Base-by-base conservation (phyloP, 1,140 invertebrate genomes). In the Melitaea cinxia region DNA sequence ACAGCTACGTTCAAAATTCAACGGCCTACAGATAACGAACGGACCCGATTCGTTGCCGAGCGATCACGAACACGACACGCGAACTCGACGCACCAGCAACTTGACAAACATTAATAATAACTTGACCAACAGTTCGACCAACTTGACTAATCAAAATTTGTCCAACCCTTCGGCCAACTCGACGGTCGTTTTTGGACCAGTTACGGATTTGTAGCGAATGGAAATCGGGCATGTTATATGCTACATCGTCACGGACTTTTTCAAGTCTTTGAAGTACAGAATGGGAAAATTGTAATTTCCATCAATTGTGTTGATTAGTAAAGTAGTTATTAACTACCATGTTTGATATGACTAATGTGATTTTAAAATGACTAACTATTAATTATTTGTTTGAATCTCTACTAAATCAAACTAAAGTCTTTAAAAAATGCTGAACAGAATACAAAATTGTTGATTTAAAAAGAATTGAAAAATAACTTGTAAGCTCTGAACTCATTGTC, bases 151-250 rank as follows among this genome's bases (percentile, higher is more conserved):
- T 57, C 33, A 52, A 1, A 57, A 62, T 42, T 45, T 54, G 59
- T 23, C 24, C 49, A 62, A 59, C 39, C 15, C 55, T 10, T 49
- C 53, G 15, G 26, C 59, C 7, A 69, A 65, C 42, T 56, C 70
- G 0, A 84, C 85, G 1, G 85, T 91, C 12, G 85, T 92, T 7
- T 87, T 91, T 66, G 91, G 91, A 2, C 88, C 89, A 0, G 89
- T 92, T 12, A 92, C 91, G 1, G 91, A 92, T 68, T 91, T 92
- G 80, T 92, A 90, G 83, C 86, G 82, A 82, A 85, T 66, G 74
- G 75, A 77, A 50, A 4, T 79, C 19, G 75, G 61, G 23, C 74
- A 75, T 60, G 50, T 77, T 19, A 58, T 76, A 19, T 76, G 72
- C 52, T 45, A 68, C 23, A 26, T 86, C 2, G 67, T 68, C 30